Evolutionary conservation across 2,113 vertebrate species (phyloP).

Genomic region (Catharus bicknelli): DNA sequence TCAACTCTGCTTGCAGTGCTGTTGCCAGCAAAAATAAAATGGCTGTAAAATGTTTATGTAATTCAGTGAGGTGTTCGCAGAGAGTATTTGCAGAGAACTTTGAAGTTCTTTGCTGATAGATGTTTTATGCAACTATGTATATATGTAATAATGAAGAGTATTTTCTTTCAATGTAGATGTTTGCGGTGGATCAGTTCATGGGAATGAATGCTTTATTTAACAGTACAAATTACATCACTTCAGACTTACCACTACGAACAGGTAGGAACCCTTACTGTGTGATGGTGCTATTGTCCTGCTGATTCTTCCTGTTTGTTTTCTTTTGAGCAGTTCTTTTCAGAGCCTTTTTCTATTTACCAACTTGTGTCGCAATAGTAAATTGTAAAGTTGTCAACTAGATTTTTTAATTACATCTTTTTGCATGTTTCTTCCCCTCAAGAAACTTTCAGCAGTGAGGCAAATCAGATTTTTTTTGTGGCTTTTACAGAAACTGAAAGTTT

Average conservation of each 20-base stretch:
- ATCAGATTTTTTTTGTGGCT: background rate
- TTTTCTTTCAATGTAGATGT: slow-evolving; percentile 70
- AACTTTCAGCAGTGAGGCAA: background rate
- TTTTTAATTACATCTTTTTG: background rate
- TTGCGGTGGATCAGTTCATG: slow-evolving; percentile 68
- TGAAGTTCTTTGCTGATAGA: background rate
- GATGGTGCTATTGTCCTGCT: background rate
- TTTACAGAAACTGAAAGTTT: slow-evolving; percentile 3
- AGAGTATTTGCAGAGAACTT: background rate
- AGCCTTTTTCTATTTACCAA: background rate
- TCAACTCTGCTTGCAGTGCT: background rate
- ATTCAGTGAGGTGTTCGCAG: background rate
- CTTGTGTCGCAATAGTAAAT: background rate
- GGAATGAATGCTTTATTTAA: slow-evolving; percentile 72
- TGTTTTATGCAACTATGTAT: background rate
- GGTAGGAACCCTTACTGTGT: slow-evolving; percentile 50
- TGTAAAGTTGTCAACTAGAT: background rate
- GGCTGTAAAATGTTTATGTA: background rate
- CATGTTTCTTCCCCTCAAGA: background rate
- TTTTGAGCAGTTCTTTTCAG: background rate
- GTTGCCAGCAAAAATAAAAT: background rate
- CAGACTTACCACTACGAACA: slow-evolving; percentile 70
- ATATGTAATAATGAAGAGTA: background rate
- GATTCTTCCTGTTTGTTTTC: background rate
- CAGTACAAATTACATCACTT: slow-evolving; percentile 69